phyloP scores from a whole-genome alignment of 2,797 vertebrate genomes.

The Erithacus rubecula region DNA sequence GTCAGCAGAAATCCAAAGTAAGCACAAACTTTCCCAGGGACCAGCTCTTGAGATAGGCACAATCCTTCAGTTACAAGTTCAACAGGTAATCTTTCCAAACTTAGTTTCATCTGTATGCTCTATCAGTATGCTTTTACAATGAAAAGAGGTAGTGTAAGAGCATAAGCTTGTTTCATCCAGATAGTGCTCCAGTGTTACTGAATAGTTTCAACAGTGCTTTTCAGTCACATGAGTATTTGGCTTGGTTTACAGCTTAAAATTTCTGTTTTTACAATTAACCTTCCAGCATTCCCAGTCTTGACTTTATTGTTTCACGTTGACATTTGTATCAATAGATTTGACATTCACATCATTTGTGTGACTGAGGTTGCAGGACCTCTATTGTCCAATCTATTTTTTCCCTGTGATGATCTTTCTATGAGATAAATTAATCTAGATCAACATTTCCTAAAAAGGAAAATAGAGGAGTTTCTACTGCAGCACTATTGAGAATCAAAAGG shows the following conservation, averaged over 20 bases:
- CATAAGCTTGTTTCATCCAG: neutral
- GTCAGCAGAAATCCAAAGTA: neutral
- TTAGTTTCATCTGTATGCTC: neutral
- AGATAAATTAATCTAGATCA: conserved; percentile 36
- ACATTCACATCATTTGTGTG: neutral
- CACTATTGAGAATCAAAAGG: conserved; percentile 49
- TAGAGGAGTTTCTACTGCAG: conserved; percentile 18
- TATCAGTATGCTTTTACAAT: neutral
- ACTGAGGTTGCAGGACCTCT: neutral
- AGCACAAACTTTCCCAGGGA: neutral
- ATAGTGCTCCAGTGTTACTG: neutral
- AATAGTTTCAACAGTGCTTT: neutral
- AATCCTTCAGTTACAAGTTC: neutral
- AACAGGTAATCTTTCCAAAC: neutral
- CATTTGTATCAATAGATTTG: conserved; percentile 6
- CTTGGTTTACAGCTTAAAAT: neutral
- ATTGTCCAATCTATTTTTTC: conserved; percentile 42
- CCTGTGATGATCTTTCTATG: neutral
- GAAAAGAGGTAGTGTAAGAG: neutral
- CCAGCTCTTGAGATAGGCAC: neutral
- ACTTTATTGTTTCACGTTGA: neutral
- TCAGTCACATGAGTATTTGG: neutral
- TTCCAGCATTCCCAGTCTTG: neutral
- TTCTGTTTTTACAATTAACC: conserved; percentile 13
- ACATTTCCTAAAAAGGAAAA: conserved; percentile 40